phyloP scores from a whole-genome alignment of 2,113 vertebrate genomes.

The Ammodytes dubius region DNA sequence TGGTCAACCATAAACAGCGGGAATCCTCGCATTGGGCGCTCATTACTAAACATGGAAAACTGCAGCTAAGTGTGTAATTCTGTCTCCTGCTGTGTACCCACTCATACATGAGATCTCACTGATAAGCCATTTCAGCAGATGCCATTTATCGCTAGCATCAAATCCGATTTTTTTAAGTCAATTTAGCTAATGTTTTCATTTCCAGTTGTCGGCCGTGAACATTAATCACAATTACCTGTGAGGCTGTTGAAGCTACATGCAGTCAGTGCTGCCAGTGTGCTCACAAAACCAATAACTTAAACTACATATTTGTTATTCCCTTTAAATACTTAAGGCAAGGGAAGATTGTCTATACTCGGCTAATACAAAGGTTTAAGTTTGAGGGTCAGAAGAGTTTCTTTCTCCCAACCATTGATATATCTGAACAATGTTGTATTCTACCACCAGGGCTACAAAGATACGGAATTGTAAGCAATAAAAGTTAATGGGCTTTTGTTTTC shows the following conservation, averaged over 20 bases:
- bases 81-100: neutral
- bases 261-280: neutral
- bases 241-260: neutral
- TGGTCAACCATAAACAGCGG: neutral
- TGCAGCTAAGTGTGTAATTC: neutral
- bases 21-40: neutral
- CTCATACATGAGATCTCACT: neutral
- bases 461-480: too few species aligned
- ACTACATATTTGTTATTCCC: neutral
- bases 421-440: neutral
- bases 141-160: neutral
- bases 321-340: neutral
- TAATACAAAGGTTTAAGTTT: neutral
- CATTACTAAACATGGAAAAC: neutral
- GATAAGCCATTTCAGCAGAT: constrained; percentile 4
- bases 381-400: neutral
- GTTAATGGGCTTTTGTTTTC: too few species aligned
- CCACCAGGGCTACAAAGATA: neutral
- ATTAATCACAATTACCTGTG: neutral
- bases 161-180: neutral
- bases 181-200: constrained; percentile 15
- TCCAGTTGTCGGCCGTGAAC: neutral
- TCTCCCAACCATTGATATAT: neutral
- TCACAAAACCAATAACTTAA: neutral
- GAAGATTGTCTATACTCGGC: neutral